Percentiles rank a stretch among this genome's conserved stretches.
These are phyloP conservation scores for Ormyrus pomaceus DNA, from an alignment of 2,888 invertebrate genomes.

Conservation along the genomic window DNA sequence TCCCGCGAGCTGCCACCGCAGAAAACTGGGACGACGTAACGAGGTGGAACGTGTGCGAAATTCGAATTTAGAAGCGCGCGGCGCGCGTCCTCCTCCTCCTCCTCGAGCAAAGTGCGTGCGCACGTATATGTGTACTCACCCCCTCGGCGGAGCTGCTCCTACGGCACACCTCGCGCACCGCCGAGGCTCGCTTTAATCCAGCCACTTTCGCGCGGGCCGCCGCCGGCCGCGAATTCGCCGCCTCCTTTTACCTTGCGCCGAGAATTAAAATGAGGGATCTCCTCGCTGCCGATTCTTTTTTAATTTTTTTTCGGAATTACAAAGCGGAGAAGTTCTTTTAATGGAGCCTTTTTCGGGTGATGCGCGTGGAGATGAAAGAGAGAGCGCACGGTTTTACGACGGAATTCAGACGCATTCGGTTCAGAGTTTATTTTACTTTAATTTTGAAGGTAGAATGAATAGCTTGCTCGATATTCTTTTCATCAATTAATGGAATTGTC, in stretches of 20 bases:
- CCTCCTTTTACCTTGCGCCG: slow-evolving; percentile 1
- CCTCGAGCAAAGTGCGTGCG: neutral
- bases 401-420: too few relatives aligned
- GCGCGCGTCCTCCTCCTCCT: neutral
- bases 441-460: too few relatives aligned
- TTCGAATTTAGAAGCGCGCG: slow-evolving; percentile 45
- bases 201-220: slow-evolving; percentile 1
- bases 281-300: too few relatives aligned
- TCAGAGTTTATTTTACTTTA: too few relatives aligned
- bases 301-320: too few relatives aligned
- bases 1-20: neutral
- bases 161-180: too few relatives aligned
- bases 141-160: neutral
- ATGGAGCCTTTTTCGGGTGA: too few relatives aligned
- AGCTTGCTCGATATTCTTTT: too few relatives aligned
- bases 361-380: too few relatives aligned
- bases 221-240: slow-evolving; percentile 25
- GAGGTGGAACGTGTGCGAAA: slow-evolving; percentile 53
- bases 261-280: slow-evolving; percentile 29
- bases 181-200: slow-evolving; percentile 35
- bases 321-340: too few relatives aligned
- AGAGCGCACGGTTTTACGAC: too few relatives aligned
- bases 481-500: too few relatives aligned
- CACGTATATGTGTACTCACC: neutral
- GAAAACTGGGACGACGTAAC: slow-evolving; percentile 55